These are phyloP conservation scores for Corythucha ciliata DNA, from an alignment of 2,888 invertebrate genomes.

Conservation along the genomic window DNA sequence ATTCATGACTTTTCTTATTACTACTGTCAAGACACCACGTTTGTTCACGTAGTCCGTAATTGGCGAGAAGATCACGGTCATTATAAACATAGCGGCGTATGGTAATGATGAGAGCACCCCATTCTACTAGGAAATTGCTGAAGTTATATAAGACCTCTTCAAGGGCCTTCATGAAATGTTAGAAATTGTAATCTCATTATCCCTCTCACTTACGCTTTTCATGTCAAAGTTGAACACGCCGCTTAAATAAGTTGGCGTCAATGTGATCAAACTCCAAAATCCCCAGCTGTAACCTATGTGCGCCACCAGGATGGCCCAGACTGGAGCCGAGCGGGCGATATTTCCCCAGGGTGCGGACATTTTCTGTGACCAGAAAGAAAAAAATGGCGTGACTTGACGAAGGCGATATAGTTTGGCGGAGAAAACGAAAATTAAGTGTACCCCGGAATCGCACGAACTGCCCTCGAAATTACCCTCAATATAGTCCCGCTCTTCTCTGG, in stretches of 20 bases:
- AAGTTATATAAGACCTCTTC: too few species aligned
- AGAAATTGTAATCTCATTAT: too few species aligned
- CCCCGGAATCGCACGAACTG: too few species aligned
- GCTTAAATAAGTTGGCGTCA: conserved; percentile 71
- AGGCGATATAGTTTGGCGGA: too few species aligned
- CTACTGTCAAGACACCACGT: conserved; percentile 46
- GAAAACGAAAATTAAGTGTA: too few species aligned
- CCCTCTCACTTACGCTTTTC: conserved; percentile 48
- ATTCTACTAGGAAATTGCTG: conserved; percentile 45
- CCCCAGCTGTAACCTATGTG: conserved; percentile 71
- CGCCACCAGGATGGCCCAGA: conserved; percentile 60
- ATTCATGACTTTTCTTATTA: conserved; percentile 57
- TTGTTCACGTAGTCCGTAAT: conserved; percentile 53
- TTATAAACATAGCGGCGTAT: conserved; percentile 60
- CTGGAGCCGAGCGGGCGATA: conserved; percentile 56
- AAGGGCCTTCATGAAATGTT: too few species aligned
- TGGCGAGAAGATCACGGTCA: conserved; percentile 60
- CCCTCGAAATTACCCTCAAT: not conserved
- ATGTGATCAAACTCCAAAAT: conserved; percentile 72
- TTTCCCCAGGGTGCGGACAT: conserved; percentile 60
- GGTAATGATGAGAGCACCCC: conserved; percentile 60
- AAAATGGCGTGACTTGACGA: too few species aligned
- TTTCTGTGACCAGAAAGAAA: conserved; percentile 46
- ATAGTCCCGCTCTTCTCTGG: conserved; percentile 46
- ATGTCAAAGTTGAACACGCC: conserved; percentile 61